These are phyloP conservation scores for Stegastes partitus DNA, from an alignment of 2,113 vertebrate species.

Conservation along the genomic window DNA sequence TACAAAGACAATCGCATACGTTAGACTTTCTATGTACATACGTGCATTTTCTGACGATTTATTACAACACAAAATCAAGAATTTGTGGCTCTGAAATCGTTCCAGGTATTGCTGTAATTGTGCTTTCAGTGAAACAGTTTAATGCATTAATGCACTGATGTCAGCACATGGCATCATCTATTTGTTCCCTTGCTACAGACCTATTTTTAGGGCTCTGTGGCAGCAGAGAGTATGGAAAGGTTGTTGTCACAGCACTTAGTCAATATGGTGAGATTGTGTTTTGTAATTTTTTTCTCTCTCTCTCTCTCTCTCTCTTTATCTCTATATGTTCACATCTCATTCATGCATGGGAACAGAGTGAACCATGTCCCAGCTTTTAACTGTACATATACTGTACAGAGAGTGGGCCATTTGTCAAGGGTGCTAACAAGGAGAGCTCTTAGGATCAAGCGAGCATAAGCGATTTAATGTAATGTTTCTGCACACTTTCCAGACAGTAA, in stretches of 20 bases:
- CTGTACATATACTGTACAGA: constrained; percentile 24
- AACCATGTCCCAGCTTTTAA: constrained; percentile 54
- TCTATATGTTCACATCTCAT: constrained; percentile 23
- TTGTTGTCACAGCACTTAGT: constrained; percentile 43
- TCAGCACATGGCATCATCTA: constrained; percentile 51
- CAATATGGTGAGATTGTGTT: constrained; percentile 15
- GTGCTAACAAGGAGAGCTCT: constrained; percentile 27
- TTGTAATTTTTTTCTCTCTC: neutral
- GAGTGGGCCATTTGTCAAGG: constrained; percentile 42
- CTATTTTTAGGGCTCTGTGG: constrained; percentile 51
- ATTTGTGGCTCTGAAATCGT: neutral
- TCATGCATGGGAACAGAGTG: constrained; percentile 29
- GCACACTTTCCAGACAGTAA: constrained; percentile 22
- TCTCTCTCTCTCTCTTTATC: neutral
- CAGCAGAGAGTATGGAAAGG: constrained; percentile 23
- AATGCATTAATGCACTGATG: constrained; percentile 25
- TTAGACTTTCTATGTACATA: neutral
- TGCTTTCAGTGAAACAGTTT: constrained; percentile 21
- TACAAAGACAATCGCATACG: neutral
- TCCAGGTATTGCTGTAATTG: constrained; percentile 16
- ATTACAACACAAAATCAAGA: neutral
- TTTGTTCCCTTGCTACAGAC: constrained; percentile 36
- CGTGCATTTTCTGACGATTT: neutral
- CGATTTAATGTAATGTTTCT: constrained; percentile 31
- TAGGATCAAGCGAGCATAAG: constrained; percentile 6